A percentile compares a stretch with the other conserved stretches of the same genome.
phyloP scores from a whole-genome alignment of 1,140 invertebrate genomes.

The Magallana ariakensis region DNA sequence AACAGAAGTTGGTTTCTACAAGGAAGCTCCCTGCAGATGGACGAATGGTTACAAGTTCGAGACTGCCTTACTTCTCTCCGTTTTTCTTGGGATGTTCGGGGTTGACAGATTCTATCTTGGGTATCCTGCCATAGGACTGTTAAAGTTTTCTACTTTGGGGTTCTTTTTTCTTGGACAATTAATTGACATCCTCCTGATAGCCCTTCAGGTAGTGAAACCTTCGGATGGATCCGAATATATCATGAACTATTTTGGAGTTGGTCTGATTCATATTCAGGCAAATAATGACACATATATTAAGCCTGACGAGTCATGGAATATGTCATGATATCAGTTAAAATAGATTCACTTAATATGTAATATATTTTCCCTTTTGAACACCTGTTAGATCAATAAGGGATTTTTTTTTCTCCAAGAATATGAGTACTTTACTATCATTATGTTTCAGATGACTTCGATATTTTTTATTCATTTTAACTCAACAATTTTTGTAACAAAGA shows the following conservation, averaged over 20 bases:
- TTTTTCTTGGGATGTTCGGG: conserved; percentile 98
- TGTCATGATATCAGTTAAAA: not conserved
- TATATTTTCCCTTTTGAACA: too few species aligned
- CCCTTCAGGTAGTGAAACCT: conserved; percentile 92
- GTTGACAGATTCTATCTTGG: conserved; percentile 97
- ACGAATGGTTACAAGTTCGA: conserved; percentile 89
- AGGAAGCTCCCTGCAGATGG: conserved; percentile 93
- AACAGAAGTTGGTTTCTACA: conserved; percentile 85
- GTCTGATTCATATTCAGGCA: conserved; percentile 88
- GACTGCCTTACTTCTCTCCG: conserved; percentile 93
- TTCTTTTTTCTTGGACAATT: conserved; percentile 98
- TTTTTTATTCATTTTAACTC: too few species aligned
- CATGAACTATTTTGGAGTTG: conserved; percentile 93
- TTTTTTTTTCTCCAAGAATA: too few species aligned
- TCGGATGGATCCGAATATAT: conserved; percentile 98
- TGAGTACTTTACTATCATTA: too few species aligned
- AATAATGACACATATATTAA: conserved; percentile 83
- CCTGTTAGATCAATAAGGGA: too few species aligned
- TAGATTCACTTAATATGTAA: not conserved
- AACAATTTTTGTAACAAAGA: too few species aligned
- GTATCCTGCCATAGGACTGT: conserved; percentile 93
- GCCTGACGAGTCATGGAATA: conserved; percentile 41
- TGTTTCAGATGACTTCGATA: too few species aligned
- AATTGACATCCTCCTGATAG: conserved; percentile 96
- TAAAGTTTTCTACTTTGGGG: conserved; percentile 96